These are phyloP conservation scores for Hirtodrosophila cameraria DNA, from an alignment of 2,888 invertebrate genomes.

Conservation along the genomic window DNA sequence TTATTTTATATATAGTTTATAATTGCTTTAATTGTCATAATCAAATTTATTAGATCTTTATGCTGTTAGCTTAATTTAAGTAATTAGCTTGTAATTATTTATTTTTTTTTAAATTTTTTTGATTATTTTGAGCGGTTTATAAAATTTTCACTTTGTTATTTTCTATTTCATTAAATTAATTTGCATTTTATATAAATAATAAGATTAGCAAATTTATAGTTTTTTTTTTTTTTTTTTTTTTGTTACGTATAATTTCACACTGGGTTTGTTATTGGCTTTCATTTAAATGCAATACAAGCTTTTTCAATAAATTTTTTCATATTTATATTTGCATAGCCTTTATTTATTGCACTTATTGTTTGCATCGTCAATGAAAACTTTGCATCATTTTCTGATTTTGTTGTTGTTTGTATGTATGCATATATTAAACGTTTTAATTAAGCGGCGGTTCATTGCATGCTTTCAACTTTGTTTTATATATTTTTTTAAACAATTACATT, in stretches of 20 bases:
- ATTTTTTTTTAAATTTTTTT: background rate
- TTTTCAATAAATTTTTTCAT: no score
- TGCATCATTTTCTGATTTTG: background rate
- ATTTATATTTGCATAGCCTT: background rate
- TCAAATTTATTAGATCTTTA: no score
- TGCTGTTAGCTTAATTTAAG: no score
- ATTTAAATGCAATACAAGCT: background rate
- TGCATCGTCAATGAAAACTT: background rate
- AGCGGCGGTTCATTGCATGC: slow-evolving; percentile 11
- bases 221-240: no score
- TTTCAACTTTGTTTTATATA: slow-evolving; percentile 5
- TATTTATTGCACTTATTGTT: slow-evolving; percentile 20
- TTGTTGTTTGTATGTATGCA: background rate
- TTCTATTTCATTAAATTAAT: slow-evolving; percentile 6
- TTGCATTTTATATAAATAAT: slow-evolving; percentile 13
- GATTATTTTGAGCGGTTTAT: background rate
- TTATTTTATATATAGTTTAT: no score
- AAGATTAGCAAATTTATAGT: background rate
- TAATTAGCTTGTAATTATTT: no score
- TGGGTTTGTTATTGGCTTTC: background rate
- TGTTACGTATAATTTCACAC: background rate
- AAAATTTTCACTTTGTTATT: background rate
- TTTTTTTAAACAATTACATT: slow-evolving; percentile 21
- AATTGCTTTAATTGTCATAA: no score
- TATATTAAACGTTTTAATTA: slow-evolving; percentile 39